Percentiles rank a stretch among this genome's conserved stretches.
Evolutionary conservation across 1,140 invertebrate genomes (phyloP).

Genomic region (Sarcophaga bullata): DNA sequence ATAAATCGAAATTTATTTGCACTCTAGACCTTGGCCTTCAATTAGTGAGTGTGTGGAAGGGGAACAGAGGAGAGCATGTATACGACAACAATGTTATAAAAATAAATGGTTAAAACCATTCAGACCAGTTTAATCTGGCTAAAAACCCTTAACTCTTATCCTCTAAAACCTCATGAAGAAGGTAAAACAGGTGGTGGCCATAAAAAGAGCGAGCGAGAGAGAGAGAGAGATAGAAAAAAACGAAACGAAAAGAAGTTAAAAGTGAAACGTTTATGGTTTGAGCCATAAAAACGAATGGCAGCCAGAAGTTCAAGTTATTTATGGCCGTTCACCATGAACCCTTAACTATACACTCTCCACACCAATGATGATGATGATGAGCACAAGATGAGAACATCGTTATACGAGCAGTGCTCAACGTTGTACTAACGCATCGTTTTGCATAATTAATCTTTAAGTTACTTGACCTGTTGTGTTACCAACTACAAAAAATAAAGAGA

Average conservation of each 20-base stretch:
- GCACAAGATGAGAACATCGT: no score
- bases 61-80: background rate
- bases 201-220: no score
- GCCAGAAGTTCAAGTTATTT: slow-evolving; percentile 21
- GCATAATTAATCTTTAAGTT: slow-evolving; percentile 40
- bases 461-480: slow-evolving; percentile 33
- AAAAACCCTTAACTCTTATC: no score
- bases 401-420: no score
- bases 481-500: no score
- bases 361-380: background rate
- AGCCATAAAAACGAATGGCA: background rate
- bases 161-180: no score
- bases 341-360: slow-evolving; percentile 23
- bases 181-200: no score
- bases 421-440: slow-evolving; percentile 30
- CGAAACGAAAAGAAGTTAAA: background rate
- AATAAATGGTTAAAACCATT: slow-evolving; percentile 33
- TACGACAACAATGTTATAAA: slow-evolving; percentile 26
- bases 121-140: background rate
- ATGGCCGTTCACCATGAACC: slow-evolving; percentile 32
- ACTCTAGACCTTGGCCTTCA: slow-evolving; percentile 35
- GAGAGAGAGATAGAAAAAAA: background rate
- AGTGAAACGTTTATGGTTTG: background rate
- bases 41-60: background rate
- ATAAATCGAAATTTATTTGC: slow-evolving; percentile 35